Percentiles rank a stretch among this genome's conserved stretches.
phyloP scores from a whole-genome alignment of 2,797 vertebrate genomes.

The Oreochromis grahami region DNA sequence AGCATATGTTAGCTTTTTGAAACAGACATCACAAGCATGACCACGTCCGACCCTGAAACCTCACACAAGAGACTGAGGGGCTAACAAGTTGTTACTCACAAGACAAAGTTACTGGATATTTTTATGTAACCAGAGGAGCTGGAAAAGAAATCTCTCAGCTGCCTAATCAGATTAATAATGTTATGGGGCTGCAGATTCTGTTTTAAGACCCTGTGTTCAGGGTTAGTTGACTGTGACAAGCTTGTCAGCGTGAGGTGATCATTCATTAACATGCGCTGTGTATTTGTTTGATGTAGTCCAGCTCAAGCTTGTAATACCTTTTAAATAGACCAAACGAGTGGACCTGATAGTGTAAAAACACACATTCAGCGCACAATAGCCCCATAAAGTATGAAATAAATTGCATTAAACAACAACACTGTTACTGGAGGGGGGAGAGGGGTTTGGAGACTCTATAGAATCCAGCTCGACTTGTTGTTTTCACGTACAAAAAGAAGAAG shows the following conservation, averaged over 20 bases:
- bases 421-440: fast-evolving
- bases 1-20: not conserved
- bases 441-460: not conserved
- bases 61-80: not conserved
- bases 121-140: not conserved
- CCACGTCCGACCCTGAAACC: not conserved
- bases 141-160: not conserved
- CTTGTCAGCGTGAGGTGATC: not conserved
- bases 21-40: not conserved
- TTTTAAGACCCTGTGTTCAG: not conserved
- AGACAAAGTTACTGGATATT: not conserved
- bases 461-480: not conserved
- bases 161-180: not conserved
- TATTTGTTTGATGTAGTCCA: not conserved
- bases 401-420: not conserved
- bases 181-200: not conserved
- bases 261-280: not conserved
- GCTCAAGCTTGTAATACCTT: not conserved
- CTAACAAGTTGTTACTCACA: not conserved
- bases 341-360: not conserved
- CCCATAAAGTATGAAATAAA: not conserved
- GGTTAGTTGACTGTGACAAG: not conserved
- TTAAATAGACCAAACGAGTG: too few species aligned
- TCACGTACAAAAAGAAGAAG: not conserved
- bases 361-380: fast-evolving